Evolutionary conservation across 2,797 vertebrate species (phyloP).

Genomic region (Melanotaenia boesemani): DNA sequence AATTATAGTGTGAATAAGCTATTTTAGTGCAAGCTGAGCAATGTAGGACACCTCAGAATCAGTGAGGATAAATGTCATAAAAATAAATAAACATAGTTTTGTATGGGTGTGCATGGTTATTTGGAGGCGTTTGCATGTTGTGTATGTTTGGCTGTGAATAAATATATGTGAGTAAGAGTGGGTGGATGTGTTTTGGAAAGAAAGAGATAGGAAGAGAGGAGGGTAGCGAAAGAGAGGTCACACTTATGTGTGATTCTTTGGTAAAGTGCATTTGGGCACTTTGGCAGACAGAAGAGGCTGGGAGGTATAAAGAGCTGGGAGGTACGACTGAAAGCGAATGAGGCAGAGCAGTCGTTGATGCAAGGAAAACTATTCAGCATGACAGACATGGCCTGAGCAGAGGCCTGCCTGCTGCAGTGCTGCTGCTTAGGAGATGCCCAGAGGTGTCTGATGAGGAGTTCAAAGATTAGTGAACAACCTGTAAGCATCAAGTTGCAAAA

Average conservation of each 20-base stretch:
- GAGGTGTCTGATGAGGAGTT: conserved; percentile 55
- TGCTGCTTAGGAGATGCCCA: conserved; percentile 18
- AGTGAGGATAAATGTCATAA: conserved; percentile 29
- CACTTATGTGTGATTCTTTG: conserved; percentile 53
- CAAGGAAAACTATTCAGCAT: conserved; percentile 52
- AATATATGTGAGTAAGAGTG: conserved; percentile 36
- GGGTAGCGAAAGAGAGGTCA: conserved; percentile 30
- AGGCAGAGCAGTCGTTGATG: conserved; percentile 43
- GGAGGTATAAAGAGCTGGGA: conserved; percentile 50
- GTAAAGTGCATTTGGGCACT: conserved; percentile 42
- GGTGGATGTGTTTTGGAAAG: conserved; percentile 40
- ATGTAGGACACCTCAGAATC: conserved; percentile 46
- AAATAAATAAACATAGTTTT: conserved; percentile 31
- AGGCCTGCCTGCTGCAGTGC: conserved; percentile 41
- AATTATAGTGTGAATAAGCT: conserved; percentile 57
- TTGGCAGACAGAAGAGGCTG: conserved; percentile 42
- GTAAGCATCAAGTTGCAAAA: conserved; percentile 41
- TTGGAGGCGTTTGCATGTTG: conserved; percentile 40
- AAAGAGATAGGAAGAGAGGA: conserved; percentile 22
- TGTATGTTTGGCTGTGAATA: conserved; percentile 35
- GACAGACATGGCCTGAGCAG: conserved; percentile 37
- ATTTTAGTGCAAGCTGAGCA: conserved; percentile 38
- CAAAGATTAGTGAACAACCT: conserved; percentile 65
- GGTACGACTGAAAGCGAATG: conserved; percentile 56
- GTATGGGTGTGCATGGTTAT: conserved; percentile 3